Evolutionary conservation across 2,888 invertebrate genomes (phyloP).

Genomic region (Drosophila incognita): DNA sequence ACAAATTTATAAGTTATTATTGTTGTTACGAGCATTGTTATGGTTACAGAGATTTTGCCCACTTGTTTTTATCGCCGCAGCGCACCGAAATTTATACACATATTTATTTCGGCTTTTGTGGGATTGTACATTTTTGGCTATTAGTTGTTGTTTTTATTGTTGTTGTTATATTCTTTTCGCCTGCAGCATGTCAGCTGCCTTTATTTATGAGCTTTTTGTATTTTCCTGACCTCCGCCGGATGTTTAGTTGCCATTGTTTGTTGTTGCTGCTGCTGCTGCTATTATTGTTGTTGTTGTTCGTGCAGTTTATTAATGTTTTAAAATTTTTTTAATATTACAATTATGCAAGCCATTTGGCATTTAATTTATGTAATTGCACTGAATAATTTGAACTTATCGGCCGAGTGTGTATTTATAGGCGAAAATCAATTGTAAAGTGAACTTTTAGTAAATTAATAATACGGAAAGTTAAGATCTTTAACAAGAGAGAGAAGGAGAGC

Average conservation of each 20-base stretch:
- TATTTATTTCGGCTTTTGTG: constrained; percentile 57
- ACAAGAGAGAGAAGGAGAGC: background rate
- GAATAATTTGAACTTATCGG: constrained; percentile 15
- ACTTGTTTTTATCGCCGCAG: constrained; percentile 53
- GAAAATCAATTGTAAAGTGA: background rate
- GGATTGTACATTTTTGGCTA: constrained; percentile 33
- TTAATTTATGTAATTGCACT: constrained; percentile 54
- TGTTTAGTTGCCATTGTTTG: constrained; percentile 71
- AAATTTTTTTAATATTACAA: constrained; percentile 45
- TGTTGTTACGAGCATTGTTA: constrained; percentile 34
- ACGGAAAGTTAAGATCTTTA: rapidly evolving
- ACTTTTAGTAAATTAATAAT: too few species aligned
- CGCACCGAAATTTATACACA: constrained; percentile 15
- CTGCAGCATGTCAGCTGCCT: constrained; percentile 64
- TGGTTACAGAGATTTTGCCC: constrained; percentile 49
- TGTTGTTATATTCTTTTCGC: constrained; percentile 36
- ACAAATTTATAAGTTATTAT: constrained; percentile 78
- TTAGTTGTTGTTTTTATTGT: constrained; percentile 13
- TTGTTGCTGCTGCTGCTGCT: constrained; percentile 11
- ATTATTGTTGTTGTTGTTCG: constrained; percentile 1
- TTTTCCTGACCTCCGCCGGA: constrained; percentile 73
- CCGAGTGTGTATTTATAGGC: background rate
- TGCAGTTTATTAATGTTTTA: constrained; percentile 29
- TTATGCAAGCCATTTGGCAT: constrained; percentile 64
- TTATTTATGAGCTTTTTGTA: constrained; percentile 71